These are phyloP conservation scores for Dromaius novaehollandiae DNA, from an alignment of 2,113 vertebrate species.

Conservation along the genomic window DNA sequence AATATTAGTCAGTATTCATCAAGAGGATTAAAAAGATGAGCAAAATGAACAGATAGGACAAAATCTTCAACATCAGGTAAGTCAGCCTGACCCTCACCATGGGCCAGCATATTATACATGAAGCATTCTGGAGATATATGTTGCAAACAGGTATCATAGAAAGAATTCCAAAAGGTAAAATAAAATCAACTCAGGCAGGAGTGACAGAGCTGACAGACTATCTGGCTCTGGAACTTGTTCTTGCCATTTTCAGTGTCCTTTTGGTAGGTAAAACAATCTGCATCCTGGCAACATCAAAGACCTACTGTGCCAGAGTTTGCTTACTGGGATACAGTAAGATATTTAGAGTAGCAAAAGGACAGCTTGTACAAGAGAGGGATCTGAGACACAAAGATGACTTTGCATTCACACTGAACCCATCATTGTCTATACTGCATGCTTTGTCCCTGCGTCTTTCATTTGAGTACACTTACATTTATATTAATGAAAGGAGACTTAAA, in stretches of 20 bases:
- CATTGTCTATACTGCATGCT: not conserved
- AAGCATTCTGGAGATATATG: not conserved
- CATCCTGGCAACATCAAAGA: fast-evolving
- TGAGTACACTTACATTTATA: not conserved
- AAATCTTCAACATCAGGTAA: not conserved
- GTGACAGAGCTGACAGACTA: not conserved
- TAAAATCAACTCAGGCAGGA: not conserved
- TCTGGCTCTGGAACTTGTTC: not conserved
- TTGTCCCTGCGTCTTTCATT: not conserved
- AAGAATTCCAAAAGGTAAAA: not conserved
- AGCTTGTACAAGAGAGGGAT: not conserved
- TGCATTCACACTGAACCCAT: not conserved
- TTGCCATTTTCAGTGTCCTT: fast-evolving
- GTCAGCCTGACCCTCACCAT: fast-evolving
- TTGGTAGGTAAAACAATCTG: not conserved
- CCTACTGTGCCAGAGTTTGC: not conserved
- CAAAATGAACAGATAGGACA: not conserved
- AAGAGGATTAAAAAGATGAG: not conserved
- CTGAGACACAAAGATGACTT: not conserved
- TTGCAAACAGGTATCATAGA: not conserved
- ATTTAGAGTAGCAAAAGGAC: not conserved
- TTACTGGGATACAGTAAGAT: not conserved
- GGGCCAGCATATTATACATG: not conserved
- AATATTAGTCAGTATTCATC: not conserved
- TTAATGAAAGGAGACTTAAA: not conserved